These are phyloP conservation scores for Eilema depressum DNA, from an alignment of 2,888 invertebrate genomes.

Conservation along the genomic window DNA sequence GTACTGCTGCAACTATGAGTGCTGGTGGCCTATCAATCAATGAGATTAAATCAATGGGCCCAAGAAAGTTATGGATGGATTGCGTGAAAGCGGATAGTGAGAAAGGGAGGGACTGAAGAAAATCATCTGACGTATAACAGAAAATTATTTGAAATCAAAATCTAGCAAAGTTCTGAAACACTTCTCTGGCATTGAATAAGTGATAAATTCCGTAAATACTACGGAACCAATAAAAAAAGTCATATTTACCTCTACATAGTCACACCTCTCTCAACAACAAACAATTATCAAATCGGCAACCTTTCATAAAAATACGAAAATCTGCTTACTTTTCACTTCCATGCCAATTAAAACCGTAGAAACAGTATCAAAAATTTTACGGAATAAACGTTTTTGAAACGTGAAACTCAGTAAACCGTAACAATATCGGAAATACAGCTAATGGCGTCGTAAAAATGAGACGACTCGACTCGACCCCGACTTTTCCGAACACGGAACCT, in stretches of 20 bases:
- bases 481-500: neutral
- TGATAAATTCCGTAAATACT: neutral
- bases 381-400: constrained; percentile 42
- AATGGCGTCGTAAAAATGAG: neutral
- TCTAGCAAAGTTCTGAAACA: too few relatives aligned
- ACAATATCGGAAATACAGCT: constrained; percentile 34
- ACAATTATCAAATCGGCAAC: neutral
- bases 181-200: too few relatives aligned
- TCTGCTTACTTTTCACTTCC: neutral
- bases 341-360: neutral
- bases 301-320: neutral
- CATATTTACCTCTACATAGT: neutral
- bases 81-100: too few relatives aligned
- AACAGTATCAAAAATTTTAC: constrained; percentile 23
- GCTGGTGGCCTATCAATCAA: too few relatives aligned
- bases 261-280: neutral
- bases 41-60: too few relatives aligned
- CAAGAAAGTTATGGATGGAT: too few relatives aligned
- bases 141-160: too few relatives aligned
- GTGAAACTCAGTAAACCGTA: constrained; percentile 25
- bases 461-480: neutral
- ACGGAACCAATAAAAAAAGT: neutral
- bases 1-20: too few relatives aligned
- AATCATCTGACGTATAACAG: too few relatives aligned
- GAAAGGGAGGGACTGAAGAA: too few relatives aligned